Evolutionary conservation across 2,113 vertebrate species (phyloP).

Genomic region (Pterocles orientalis): DNA sequence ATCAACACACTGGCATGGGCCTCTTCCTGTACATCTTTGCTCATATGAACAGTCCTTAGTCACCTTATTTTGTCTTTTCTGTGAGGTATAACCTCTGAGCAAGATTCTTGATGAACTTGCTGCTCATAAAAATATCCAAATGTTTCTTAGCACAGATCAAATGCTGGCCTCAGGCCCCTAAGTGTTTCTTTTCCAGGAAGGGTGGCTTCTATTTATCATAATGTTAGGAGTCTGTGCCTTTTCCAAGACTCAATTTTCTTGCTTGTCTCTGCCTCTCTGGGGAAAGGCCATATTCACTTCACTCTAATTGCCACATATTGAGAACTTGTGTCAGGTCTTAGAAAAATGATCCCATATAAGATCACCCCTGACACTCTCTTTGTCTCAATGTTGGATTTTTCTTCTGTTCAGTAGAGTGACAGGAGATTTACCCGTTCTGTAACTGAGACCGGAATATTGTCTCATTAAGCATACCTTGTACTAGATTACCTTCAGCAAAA

Average conservation of each 20-base stretch:
- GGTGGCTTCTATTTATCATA: slow-evolving; percentile 51
- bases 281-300: not conserved
- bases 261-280: not conserved
- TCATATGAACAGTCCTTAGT: slow-evolving; percentile 54
- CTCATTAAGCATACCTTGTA: not conserved
- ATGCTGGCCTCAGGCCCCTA: slow-evolving; percentile 32
- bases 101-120: slow-evolving; percentile 48
- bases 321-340: not conserved
- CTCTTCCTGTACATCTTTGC: slow-evolving; percentile 59
- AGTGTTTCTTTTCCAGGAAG: slow-evolving; percentile 47
- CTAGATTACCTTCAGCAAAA: not conserved
- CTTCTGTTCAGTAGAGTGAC: not conserved
- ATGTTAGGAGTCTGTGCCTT: slow-evolving; percentile 5
- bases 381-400: not conserved
- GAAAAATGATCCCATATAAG: not conserved
- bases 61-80: slow-evolving; percentile 68
- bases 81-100: slow-evolving; percentile 61
- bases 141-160: slow-evolving; percentile 53
- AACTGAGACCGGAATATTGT: not conserved
- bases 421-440: not conserved
- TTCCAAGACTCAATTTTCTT: slow-evolving; percentile 40
- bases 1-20: slow-evolving; percentile 51
- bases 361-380: not conserved
- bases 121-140: slow-evolving; percentile 66
- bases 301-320: not conserved